Evolutionary conservation across 1,140 invertebrate genomes (phyloP).

Genomic region (Drosophila athabasca): DNA sequence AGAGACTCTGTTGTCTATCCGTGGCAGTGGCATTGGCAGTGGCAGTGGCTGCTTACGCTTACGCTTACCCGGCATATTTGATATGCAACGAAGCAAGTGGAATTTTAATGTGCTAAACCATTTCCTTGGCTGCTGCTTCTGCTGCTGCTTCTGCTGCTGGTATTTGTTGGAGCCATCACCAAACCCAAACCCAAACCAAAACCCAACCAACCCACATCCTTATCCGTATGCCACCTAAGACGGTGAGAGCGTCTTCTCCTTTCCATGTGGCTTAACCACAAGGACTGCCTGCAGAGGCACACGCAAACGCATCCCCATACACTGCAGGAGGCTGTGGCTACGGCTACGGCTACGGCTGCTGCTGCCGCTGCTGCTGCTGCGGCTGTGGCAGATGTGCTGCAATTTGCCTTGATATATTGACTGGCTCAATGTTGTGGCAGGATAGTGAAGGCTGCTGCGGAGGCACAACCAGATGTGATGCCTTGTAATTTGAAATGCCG

Average conservation of each 20-base stretch:
- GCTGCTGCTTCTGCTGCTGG: slow-evolving; percentile 27
- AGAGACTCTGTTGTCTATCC: slow-evolving; percentile 25
- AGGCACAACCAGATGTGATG: slow-evolving; percentile 2
- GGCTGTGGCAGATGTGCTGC: slow-evolving; percentile 48
- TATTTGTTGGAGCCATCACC: slow-evolving; percentile 27
- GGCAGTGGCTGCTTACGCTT: slow-evolving; percentile 29
- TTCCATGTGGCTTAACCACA: slow-evolving; percentile 41
- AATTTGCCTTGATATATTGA: slow-evolving; percentile 50
- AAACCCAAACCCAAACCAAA: neutral
- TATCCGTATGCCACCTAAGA: slow-evolving; percentile 18
- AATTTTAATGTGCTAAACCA: slow-evolving; percentile 82
- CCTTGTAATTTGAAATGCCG: slow-evolving; percentile 46
- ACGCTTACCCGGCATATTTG: slow-evolving; percentile 62
- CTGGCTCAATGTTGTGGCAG: slow-evolving; percentile 21
- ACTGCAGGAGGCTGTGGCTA: slow-evolving; percentile 9
- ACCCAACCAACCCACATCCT: slow-evolving; percentile 7
- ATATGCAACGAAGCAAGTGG: slow-evolving; percentile 79
- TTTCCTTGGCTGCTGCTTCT: slow-evolving; percentile 55
- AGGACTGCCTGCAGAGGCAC: neutral
- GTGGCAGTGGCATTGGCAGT: neutral
- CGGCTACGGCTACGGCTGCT: slow-evolving; percentile 18
- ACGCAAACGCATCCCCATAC: neutral
- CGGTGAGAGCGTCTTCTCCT: slow-evolving; percentile 10
- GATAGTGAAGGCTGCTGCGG: neutral
- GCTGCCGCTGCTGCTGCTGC: neutral